Conservation (phyloP, 92 coral and sea anemone genomes). For the Phenganax subtilis region DNA sequence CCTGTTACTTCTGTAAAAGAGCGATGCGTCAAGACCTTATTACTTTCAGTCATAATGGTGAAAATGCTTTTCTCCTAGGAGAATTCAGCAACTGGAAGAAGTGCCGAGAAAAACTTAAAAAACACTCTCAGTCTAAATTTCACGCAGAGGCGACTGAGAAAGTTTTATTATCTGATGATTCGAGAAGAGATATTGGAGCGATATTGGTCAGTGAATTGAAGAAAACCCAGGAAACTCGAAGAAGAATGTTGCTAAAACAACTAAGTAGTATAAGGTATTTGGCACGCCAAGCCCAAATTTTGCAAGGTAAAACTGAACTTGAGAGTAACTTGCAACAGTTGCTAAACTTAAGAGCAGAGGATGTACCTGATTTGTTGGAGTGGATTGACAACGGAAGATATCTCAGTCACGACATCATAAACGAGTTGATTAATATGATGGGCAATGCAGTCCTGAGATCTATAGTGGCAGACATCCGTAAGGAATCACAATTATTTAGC, state of each 20-base stretch:
- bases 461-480: conserved; percentile 15
- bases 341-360: not conserved
- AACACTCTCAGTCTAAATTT: too few species aligned
- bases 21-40: not conserved
- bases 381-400: conserved; percentile 36
- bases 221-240: not conserved
- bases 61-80: not conserved
- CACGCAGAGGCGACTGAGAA: not conserved
- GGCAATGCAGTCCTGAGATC: conserved; percentile 24
- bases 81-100: not conserved
- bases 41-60: not conserved
- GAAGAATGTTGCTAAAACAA: conserved; percentile 15
- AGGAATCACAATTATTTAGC: conserved; percentile 23
- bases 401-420: conserved; percentile 36
- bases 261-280: conserved; percentile 6
- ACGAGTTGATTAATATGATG: conserved; percentile 40
- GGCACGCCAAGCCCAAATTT: conserved; percentile 3
- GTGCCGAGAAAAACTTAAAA: not conserved
- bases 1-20: not conserved
- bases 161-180: not conserved
- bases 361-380: conserved; percentile 2
- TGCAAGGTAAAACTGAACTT: too few species aligned
- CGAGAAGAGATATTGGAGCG: conserved; percentile 14
- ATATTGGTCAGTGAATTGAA: conserved; percentile 15
- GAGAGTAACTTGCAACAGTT: not conserved